Evolutionary conservation across 2,888 invertebrate genomes (phyloP), one percentile per base, ranked within the genome.

Genomic region (Panorpa germanica): DNA sequence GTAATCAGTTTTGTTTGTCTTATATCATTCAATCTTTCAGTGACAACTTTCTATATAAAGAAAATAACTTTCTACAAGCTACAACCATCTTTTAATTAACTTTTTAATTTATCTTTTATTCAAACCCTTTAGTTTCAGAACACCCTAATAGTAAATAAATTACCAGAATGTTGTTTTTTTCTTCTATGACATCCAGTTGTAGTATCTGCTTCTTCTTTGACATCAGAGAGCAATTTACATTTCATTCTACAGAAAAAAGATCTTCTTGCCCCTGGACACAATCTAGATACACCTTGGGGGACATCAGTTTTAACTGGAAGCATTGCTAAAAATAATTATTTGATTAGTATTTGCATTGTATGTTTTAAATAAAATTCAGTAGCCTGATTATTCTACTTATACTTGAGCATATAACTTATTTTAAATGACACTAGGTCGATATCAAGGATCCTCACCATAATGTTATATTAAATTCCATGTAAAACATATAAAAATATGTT

Each of bases 171-270:
- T 35, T 65, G 61, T 12, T 70, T 71, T 44, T 76, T 78, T 45
- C 70, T 66, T 37, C 70, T 62, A 35, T 66, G 67, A 36, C 62
- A 72, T 41, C 60, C 65, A n/a, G 52, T 57, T 33, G 61, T 61
- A 0, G 63, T 56, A 32, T 73, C 73, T 1, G 65, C 58, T 46
- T 83, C 82, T 44, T 82, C 80, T 51, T 83, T 83, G 35, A 77
- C 62, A 44, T 63, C 64, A 10, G 61, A 55, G 3, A 55, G 43
- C 6, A 61, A 50, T 50, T 78, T 78, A 43, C 74, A 71, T 52
- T 88, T 90, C 77, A 91, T 90, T 35, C 90, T 71, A 48, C 90
- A 93, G 53, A 86, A 86, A 53, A 93, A 93, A 0, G 88, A 88
- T 20, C 93, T 64, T 3, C 90, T 60, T 1, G 88, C 82, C 4